phyloP scores from a whole-genome alignment of 2,113 vertebrate species.

The Heterocephalus glaber region DNA sequence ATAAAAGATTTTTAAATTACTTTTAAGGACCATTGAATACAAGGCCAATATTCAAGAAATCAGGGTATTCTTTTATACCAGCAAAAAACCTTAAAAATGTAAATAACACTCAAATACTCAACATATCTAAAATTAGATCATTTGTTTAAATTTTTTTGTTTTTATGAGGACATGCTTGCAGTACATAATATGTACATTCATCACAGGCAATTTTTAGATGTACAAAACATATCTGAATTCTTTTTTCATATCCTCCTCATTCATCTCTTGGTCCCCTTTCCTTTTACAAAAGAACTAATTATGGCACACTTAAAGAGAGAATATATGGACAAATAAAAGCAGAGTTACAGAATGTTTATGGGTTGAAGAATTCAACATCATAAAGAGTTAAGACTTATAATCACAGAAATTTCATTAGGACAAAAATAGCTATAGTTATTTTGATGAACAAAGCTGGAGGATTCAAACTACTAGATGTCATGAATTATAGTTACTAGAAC shows the following conservation, averaged over 20 bases:
- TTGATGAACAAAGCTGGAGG: not conserved
- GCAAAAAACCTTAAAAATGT: not conserved
- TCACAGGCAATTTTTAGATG: not conserved
- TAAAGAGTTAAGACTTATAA: not conserved
- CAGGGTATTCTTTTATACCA: not conserved
- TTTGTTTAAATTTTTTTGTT: not conserved
- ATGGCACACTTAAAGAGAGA: not conserved
- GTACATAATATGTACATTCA: not conserved
- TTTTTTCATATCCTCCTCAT: not conserved
- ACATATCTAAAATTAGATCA: not conserved
- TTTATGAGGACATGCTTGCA: not conserved
- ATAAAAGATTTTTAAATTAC: too few species aligned
- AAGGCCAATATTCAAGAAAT: not conserved
- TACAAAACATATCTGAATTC: not conserved
- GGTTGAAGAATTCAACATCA: not conserved
- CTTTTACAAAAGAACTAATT: not conserved
- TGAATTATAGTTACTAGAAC: not conserved
- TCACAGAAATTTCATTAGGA: not conserved
- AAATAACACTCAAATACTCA: not conserved
- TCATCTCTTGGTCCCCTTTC: not conserved
- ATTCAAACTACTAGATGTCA: not conserved
- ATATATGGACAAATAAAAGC: not conserved
- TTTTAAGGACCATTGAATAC: not conserved
- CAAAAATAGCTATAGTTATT: not conserved
- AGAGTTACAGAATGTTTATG: not conserved